phyloP scores from a whole-genome alignment of 2,888 invertebrate genomes.

The Andrena bucephala region DNA sequence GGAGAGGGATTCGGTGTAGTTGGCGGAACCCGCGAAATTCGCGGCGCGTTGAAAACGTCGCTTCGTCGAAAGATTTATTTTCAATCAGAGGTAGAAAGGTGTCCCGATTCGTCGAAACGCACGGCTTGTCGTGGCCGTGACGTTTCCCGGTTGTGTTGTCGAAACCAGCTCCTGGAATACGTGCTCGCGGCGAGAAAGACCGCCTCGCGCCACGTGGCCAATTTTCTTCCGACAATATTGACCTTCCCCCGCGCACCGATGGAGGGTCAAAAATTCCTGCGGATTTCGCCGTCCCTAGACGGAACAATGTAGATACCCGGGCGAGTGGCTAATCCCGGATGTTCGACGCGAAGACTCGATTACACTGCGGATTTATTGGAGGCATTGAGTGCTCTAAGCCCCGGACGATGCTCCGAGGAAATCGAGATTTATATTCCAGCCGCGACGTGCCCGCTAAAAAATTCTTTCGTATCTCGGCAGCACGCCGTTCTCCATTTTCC shows the following conservation, averaged over 20 bases:
- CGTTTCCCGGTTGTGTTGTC: conserved; percentile 50
- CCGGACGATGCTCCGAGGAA: conserved; percentile 56
- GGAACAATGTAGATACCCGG: conserved; percentile 60
- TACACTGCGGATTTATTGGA: conserved; percentile 70
- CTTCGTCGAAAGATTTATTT: conserved; percentile 39
- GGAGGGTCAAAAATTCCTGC: conserved; percentile 71
- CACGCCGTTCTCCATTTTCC: conserved; percentile 23
- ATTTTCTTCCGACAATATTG: conserved; percentile 78
- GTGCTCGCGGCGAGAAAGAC: conserved; percentile 63
- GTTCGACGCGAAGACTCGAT: conserved; percentile 70
- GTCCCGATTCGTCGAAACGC: conserved; percentile 34
- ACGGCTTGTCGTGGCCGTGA: conserved; percentile 9
- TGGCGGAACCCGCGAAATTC: neutral
- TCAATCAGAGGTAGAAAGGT: conserved; percentile 32
- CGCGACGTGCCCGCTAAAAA: conserved; percentile 42
- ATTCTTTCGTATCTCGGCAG: conserved; percentile 35
- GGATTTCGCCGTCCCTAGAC: conserved; percentile 60
- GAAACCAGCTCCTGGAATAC: conserved; percentile 56
- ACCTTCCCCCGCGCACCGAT: conserved; percentile 60
- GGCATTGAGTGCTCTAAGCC: conserved; percentile 69
- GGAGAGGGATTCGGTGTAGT: conserved; percentile 13
- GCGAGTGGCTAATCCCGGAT: conserved; percentile 69
- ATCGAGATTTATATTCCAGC: conserved; percentile 70
- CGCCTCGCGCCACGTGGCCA: conserved; percentile 67
- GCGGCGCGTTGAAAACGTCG: neutral